Evolutionary conservation across 2,888 invertebrate species (phyloP).

Genomic region (Hypercompe scribonia): DNA sequence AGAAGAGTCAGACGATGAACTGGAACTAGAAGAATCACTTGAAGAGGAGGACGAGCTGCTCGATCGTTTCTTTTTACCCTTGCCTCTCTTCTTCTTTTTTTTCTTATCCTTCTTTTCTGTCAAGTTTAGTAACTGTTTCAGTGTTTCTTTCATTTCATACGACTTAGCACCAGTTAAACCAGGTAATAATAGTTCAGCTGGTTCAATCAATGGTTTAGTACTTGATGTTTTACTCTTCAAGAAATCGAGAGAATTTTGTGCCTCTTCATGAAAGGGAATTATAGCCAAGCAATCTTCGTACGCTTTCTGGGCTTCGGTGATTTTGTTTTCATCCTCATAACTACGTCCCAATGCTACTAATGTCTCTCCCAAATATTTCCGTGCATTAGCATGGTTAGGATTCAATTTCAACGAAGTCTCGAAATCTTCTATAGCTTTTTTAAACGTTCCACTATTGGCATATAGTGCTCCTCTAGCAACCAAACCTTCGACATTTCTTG

Average conservation of each 20-base stretch:
- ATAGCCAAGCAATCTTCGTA: slow-evolving; percentile 94
- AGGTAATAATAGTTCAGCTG: slow-evolving; percentile 87
- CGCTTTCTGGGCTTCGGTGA: slow-evolving; percentile 93
- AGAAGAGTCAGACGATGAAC: slow-evolving; percentile 86
- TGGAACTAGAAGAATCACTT: slow-evolving; percentile 89
- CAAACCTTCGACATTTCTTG: slow-evolving; percentile 96
- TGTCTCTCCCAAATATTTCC: slow-evolving; percentile 97
- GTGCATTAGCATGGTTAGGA: slow-evolving; percentile 96
- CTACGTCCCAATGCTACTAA: slow-evolving; percentile 95
- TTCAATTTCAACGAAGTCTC: slow-evolving; percentile 96
- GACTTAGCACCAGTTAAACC: slow-evolving; percentile 86
- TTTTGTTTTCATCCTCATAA: slow-evolving; percentile 94
- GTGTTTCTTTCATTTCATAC: slow-evolving; percentile 89
- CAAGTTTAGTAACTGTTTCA: slow-evolving; percentile 88
- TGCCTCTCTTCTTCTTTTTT: slow-evolving; percentile 89
- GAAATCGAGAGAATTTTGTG: slow-evolving; percentile 93
- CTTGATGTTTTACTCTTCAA: slow-evolving; percentile 89
- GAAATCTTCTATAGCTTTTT: slow-evolving; percentile 97
- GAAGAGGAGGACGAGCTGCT: slow-evolving; percentile 90
- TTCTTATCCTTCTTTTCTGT: slow-evolving; percentile 89
- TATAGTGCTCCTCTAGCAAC: slow-evolving; percentile 97
- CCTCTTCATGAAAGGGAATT: slow-evolving; percentile 95
- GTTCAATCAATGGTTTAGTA: slow-evolving; percentile 88
- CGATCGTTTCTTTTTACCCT: slow-evolving; percentile 88
- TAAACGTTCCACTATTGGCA: slow-evolving; percentile 97